Base-by-base conservation (phyloP, 2,797 vertebrate genomes). In the Tamandua tetradactyla region DNA sequence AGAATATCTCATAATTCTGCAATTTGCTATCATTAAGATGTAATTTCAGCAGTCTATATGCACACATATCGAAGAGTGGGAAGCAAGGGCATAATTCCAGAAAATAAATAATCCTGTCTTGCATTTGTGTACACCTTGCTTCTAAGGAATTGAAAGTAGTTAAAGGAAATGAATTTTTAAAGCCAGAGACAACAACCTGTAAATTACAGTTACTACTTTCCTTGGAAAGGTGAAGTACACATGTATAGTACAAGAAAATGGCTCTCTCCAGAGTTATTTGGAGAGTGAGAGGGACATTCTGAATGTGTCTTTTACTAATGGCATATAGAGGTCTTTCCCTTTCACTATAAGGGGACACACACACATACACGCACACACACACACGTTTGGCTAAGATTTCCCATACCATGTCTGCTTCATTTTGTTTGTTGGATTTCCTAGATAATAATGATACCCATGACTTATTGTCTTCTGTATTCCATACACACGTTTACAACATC, bases 21-120 rank as follows among this genome's bases (percentile, higher is more conserved):
- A 96, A 95, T 94, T 97, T 95, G 37, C 90, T 94, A 80, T 94
- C 96, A 95, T 96, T 89, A 94, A 57, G 27, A 87, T 87, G 18
- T 94, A 93, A 93, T 94, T 96, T 93, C 66, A 84, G 75, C 59
- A 96, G 35, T 83, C 76, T 93, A 81, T 86, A 85, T 62, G 91
- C 42, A 90, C 42, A 68, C 47, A 91, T 82, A 35, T 89, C 64
- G 42, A 96, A 86, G 47, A 95, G 66, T 71, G 44, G 40, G 52
- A 84, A 93, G 92, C 40, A 93, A 87, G 35, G 30, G 23, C 66
- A 79, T 89, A 44, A 20, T 78, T 96, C 25, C 76, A 96, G 52
- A 78, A 97, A 89, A 93, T 59, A 87, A 95, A 90, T 89, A 92
- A 80, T 91, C 91, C 80, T 74, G 6, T 72, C 72, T 96, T 95